phyloP scores from a whole-genome alignment of 2,797 vertebrate genomes.

The Phalloptychus januarius region DNA sequence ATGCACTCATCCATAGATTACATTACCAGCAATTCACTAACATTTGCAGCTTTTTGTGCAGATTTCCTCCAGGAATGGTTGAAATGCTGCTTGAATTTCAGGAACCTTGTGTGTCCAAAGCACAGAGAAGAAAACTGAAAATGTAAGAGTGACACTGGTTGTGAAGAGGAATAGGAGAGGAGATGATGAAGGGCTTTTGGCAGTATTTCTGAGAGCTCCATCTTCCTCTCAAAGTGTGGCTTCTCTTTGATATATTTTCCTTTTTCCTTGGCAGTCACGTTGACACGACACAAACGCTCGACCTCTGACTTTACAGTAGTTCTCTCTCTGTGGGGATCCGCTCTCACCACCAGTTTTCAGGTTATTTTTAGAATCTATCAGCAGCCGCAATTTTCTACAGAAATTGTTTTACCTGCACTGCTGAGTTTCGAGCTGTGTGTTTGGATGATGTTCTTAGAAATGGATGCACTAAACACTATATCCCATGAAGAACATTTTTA shows the following conservation, averaged over 20 bases:
- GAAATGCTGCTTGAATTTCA: constrained; percentile 34
- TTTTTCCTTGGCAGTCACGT: constrained; percentile 40
- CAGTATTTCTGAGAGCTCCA: constrained; percentile 44
- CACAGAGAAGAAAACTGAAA: constrained; percentile 33
- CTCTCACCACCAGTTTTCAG: constrained; percentile 26
- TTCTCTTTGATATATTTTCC: constrained; percentile 55
- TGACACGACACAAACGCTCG: constrained; percentile 39
- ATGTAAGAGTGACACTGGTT: constrained; percentile 54
- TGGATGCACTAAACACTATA: constrained; percentile 7
- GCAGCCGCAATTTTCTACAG: constrained; percentile 10
- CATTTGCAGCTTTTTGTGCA: constrained; percentile 16
- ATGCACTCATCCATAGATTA: constrained; percentile 7
- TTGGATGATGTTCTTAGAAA: constrained; percentile 14
- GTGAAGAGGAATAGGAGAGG: constrained; percentile 40
- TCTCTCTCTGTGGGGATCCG: constrained; percentile 40
- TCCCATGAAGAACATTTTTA: constrained; percentile 14
- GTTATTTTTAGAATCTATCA: constrained; percentile 32
- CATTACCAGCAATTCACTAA: constrained; percentile 10
- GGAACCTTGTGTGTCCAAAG: constrained; percentile 46
- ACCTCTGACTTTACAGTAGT: constrained; percentile 45
- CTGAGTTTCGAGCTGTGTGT: constrained; percentile 2
- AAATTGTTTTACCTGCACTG: constrained; percentile 11
- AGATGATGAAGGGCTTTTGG: constrained; percentile 52
- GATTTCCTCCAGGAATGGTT: constrained; percentile 28
- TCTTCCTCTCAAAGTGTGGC: constrained; percentile 45